These are phyloP conservation scores for Archivesica marissinica DNA, from an alignment of 1,140 invertebrate genomes.

Conservation along the genomic window DNA sequence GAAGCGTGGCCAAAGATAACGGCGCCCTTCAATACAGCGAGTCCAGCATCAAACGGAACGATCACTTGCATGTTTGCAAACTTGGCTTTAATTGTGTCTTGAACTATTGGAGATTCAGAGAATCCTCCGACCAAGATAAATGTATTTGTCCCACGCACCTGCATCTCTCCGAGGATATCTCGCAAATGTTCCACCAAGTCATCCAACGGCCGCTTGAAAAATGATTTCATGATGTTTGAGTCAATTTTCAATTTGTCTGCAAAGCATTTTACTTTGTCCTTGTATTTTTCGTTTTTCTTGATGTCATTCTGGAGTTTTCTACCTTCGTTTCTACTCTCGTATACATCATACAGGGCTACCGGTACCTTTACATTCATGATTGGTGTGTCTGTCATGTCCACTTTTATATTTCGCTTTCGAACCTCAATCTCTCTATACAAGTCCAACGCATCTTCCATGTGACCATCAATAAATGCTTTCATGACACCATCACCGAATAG, in stretches of 20 bases:
- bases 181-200: conserved; percentile 51
- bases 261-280: conserved; percentile 4
- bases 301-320: conserved; percentile 18
- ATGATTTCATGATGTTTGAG: conserved; percentile 24
- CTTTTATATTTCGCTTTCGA: conserved; percentile 37
- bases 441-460: conserved; percentile 48
- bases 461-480: conserved; percentile 7
- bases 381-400: conserved; percentile 33
- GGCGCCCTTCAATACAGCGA: conserved; percentile 60
- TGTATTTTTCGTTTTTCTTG: conserved; percentile 14
- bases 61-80: conserved; percentile 56
- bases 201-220: conserved; percentile 46
- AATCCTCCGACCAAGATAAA: conserved; percentile 58
- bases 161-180: conserved; percentile 37
- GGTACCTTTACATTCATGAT: conserved; percentile 41
- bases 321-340: not conserved
- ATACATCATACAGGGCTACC: conserved; percentile 41
- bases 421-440: conserved; percentile 61
- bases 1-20: conserved; percentile 52
- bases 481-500: conserved; percentile 32
- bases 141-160: conserved; percentile 21
- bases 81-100: conserved; percentile 36
- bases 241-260: conserved; percentile 56
- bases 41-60: conserved; percentile 51
- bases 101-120: conserved; percentile 48